Percentiles rank a stretch among this genome's conserved stretches.
Conservation (phyloP, 2,797 vertebrate species). For the Amblyopsis hoosieri region DNA sequence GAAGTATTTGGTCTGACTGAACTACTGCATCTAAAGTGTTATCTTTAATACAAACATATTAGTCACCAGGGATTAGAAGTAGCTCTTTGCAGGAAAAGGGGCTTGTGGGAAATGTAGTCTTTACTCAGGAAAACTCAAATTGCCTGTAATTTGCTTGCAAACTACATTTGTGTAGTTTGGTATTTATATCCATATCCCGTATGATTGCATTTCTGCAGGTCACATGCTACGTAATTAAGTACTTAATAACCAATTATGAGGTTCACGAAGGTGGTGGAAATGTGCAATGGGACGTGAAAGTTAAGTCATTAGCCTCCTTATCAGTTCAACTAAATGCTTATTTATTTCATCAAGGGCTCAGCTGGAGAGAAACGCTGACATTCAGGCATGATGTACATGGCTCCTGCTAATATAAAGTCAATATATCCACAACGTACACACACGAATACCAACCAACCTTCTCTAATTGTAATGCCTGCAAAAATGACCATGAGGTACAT, state of each 20-base stretch:
- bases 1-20: too few species aligned
- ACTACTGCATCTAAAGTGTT: too few species aligned
- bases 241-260: too few species aligned
- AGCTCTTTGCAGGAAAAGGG: too few species aligned
- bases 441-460: not conserved
- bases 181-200: not conserved
- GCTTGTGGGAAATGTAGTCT: too few species aligned
- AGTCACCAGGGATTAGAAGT: too few species aligned
- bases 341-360: conserved; percentile 58
- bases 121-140: too few species aligned
- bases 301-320: conserved; percentile 11
- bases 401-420: conserved; percentile 10
- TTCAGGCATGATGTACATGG: not conserved
- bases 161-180: not conserved
- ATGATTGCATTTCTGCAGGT: conserved; percentile 4
- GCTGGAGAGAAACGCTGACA: conserved; percentile 36
- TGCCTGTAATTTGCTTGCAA: too few species aligned
- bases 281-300: too few species aligned
- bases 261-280: too few species aligned
- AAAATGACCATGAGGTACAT: not conserved
- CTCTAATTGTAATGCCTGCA: conserved; percentile 1
- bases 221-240: not conserved
- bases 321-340: conserved; percentile 47
- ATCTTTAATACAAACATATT: too few species aligned
- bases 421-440: not conserved